Percentiles rank a stretch among this genome's conserved stretches.
These are phyloP conservation scores for Myiagra hebetior DNA, from an alignment of 2,113 vertebrate species.

Conservation along the genomic window DNA sequence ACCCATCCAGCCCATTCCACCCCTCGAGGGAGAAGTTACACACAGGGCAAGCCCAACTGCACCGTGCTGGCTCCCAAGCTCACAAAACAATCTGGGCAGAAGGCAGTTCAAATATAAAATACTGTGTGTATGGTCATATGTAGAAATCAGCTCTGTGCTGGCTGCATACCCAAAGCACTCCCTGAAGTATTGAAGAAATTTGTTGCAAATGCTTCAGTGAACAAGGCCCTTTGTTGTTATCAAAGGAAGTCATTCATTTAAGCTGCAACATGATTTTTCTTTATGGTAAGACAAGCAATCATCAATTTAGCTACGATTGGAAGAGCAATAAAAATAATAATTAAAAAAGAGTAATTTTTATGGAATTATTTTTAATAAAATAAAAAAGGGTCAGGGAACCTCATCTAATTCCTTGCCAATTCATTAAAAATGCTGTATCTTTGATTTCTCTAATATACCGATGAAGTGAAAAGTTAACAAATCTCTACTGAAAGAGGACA, in stretches of 20 bases:
- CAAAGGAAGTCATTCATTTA: background rate
- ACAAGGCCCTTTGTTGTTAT: background rate
- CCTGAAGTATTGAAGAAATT: background rate
- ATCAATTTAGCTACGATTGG: background rate
- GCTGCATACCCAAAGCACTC: background rate
- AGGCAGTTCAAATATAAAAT: background rate
- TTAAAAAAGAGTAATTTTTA: background rate
- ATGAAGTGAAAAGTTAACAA: background rate
- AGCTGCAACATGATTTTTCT: background rate
- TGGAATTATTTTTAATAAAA: background rate
- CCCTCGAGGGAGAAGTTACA: background rate
- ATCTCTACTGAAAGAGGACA: background rate
- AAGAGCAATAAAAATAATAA: background rate
- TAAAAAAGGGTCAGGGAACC: background rate
- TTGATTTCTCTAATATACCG: conserved; percentile 3
- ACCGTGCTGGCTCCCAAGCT: background rate
- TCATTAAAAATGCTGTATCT: background rate
- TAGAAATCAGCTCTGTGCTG: background rate
- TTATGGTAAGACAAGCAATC: background rate
- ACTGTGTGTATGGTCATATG: background rate
- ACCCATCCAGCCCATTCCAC: background rate
- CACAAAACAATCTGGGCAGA: background rate
- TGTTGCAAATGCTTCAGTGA: background rate
- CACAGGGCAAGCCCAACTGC: background rate
- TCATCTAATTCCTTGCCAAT: background rate